Evolutionary conservation across 2,888 invertebrate species (phyloP), one percentile per base, ranked within the genome.

Genomic region (Pseudoips prasinana): DNA sequence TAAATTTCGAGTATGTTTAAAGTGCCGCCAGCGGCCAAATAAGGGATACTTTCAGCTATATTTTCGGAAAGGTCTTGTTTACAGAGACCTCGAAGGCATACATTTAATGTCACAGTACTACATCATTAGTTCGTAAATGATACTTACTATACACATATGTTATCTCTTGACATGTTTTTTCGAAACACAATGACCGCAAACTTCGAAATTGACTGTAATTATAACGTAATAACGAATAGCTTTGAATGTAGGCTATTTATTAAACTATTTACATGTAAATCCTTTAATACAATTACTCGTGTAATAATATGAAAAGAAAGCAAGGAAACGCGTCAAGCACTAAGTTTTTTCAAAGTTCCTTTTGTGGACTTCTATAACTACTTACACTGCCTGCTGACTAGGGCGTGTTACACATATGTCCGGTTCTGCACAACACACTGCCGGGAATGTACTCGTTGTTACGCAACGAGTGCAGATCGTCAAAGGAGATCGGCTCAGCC

Each of bases 11-110:
- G 14, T 3, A 5, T 3, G 5, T 14, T 14, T 14, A 14, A 2
- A 14, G 39, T 28, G 52, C 52, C 37, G 42, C 56, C 52, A 55
- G 56, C 46, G 37, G 56, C 39, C 34, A 44, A 36, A 28, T 25
- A 14, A 29, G 22, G 18, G 30, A 39, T 30, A 27, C 38, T 22
- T 11, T 24, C 24, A 26, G 26, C 25, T 14, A 5, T 14, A 14
- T 14, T 2, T 14, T 14, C 20, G 7, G 4, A 20, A 20, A n/a
- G 7, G 7, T 20, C 4, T 20, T 7, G 20, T 14, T n/a, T 7
- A 31, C 51, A 45, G 51, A 56, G 56, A 55, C 33, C 42, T 52
- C 36, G 2, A 7, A 20, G 20, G 20, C 20, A 7, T 7, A 5
- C 14, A 20, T 20, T 20, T n/a, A n/a, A 3, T 5, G 7, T 20